Evolutionary conservation across 2,113 vertebrate genomes (phyloP).

Genomic region (Pygoscelis antarcticus): DNA sequence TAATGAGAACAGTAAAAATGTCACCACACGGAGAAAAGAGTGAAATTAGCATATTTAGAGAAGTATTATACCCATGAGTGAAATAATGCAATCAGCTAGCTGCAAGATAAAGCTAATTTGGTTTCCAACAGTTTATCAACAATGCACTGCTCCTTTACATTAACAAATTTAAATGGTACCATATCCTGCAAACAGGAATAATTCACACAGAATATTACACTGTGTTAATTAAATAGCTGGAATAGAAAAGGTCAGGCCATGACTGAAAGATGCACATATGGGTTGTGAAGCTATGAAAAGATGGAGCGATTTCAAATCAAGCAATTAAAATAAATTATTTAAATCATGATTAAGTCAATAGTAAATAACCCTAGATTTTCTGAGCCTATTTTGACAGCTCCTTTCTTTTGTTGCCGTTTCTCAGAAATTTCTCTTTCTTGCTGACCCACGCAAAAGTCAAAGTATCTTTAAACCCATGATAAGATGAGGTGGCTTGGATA

Average conservation of each 20-base stretch:
- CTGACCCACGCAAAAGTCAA: not conserved
- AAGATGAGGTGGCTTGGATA: not conserved
- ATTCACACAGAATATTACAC: conserved; percentile 58
- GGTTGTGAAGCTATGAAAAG: conserved; percentile 43
- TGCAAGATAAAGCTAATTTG: conserved; percentile 77
- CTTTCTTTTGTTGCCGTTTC: not conserved
- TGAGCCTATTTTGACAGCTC: not conserved
- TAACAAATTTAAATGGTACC: conserved; percentile 69
- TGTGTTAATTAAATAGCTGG: conserved; percentile 71
- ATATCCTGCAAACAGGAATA: conserved; percentile 67
- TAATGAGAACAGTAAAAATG: conserved; percentile 68
- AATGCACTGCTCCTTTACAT: conserved; percentile 73
- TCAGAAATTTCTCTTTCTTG: not conserved
- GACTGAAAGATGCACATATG: conserved; percentile 55
- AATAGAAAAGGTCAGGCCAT: conserved; percentile 62
- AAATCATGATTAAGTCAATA: conserved; percentile 27
- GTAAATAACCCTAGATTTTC: not conserved
- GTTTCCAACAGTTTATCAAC: conserved; percentile 76
- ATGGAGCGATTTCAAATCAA: not conserved
- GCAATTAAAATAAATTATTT: conserved; percentile 50
- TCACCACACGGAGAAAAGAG: conserved; percentile 54
- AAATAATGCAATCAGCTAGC: conserved; percentile 72
- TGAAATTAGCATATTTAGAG: conserved; percentile 70
- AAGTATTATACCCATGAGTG: conserved; percentile 67
- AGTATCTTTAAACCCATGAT: not conserved